Conservation (phyloP, 2,797 vertebrate species). For the Sebastes wilsoni region DNA sequence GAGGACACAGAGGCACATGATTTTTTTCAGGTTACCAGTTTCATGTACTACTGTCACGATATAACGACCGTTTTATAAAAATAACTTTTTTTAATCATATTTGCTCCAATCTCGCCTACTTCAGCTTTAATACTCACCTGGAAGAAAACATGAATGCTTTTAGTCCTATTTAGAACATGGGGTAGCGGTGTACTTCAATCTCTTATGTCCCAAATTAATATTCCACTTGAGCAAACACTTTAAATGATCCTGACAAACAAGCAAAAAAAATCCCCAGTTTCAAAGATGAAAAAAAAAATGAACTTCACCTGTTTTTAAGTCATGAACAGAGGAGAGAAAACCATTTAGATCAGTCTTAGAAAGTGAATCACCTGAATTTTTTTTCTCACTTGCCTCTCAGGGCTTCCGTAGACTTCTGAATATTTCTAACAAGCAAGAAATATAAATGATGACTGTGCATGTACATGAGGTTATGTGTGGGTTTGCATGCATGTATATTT, state of each 20-base stretch:
- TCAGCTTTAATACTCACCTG: no score
- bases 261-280: neutral
- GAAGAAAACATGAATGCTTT: no score
- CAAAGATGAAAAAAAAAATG: neutral
- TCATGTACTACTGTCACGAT: no score
- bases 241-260: neutral
- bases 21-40: no score
- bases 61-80: no score
- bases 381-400: neutral
- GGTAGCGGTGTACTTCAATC: neutral
- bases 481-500: constrained; percentile 4
- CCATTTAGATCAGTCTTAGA: neutral
- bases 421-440: neutral
- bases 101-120: no score
- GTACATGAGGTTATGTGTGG: constrained; percentile 1
- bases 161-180: neutral
- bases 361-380: no score
- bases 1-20: no score
- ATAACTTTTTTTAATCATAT: no score
- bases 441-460: neutral
- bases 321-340: neutral
- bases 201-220: neutral
- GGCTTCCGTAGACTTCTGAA: neutral
- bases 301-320: neutral
- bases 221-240: neutral